Evolutionary conservation across 2,113 vertebrate genomes (phyloP), one percentile per base, ranked within the genome.

Genomic region (Zonotrichia leucophrys): DNA sequence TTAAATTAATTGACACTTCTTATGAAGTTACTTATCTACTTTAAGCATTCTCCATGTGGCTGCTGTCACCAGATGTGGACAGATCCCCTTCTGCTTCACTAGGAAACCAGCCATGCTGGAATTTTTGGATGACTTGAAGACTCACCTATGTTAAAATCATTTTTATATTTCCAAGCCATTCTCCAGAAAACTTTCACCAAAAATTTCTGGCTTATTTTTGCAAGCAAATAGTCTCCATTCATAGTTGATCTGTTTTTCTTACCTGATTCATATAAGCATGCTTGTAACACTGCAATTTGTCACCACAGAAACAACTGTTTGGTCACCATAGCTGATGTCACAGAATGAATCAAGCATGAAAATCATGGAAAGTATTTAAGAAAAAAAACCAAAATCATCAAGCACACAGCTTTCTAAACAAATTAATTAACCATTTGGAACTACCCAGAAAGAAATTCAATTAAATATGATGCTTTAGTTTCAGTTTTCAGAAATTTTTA

Each of bases 281-380:
- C 22, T 83, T 81, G 24, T 46, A 95, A 85, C 52, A 52, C 68
- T 86, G 60, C 64, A 90, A 81, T 88, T 88, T 96, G 55, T 95
- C 82, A 86, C 90, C 87, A 90, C 0, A 27, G 94, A 83, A 95
- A 94, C 87, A 94, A 90, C 27, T 68, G 42, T 85, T 94, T 0
- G 16, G 88, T 94, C 90, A 86, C 68, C 81, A 50, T 5, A 77
- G 41, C 28, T 93, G 90, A 92, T 83, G 79, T 86, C 94, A 95
- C 33, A 41, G 42, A 86, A 80, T 81, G 41, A 94, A 81, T 92
- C 88, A 93, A 66, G 46, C 69, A 69, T 42, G 50, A 94, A 89
- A 82, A 92, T 47, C 4, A 90, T 33, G 30, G 88, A 89, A 92
- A 92, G 55, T 0, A 53, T 33, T 20, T 9, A 30, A 52, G 10